Evolutionary conservation across 2,888 invertebrate species (phyloP).

Genomic region (Theristus sp.): DNA sequence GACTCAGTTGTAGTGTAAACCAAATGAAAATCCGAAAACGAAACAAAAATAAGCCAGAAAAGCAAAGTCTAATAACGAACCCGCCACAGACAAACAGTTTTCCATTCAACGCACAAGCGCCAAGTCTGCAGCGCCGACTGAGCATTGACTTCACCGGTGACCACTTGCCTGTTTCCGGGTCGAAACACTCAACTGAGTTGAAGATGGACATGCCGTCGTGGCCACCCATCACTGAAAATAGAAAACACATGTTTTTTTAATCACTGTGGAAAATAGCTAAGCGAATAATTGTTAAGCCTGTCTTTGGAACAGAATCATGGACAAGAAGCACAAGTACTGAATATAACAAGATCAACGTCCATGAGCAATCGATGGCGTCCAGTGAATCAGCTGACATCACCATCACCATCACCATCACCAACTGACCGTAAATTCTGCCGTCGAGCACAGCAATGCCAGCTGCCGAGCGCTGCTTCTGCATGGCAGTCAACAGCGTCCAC

Average conservation of each 20-base stretch:
- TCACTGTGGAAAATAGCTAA: too few species aligned
- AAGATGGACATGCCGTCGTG: constrained; percentile 60
- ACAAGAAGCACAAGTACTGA: not conserved
- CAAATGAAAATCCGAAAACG: too few species aligned
- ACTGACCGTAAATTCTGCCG: constrained; percentile 30
- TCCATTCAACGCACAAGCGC: constrained; percentile 58
- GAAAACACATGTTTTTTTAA: too few species aligned
- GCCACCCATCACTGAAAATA: constrained; percentile 44
- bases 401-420: not conserved
- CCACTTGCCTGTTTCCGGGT: constrained; percentile 54
- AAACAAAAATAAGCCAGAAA: too few species aligned
- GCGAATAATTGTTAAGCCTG: constrained; percentile 26
- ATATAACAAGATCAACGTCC: not conserved
- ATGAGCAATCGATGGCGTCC: not conserved
- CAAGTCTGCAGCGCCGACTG: constrained; percentile 58
- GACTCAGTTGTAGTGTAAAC: too few species aligned
- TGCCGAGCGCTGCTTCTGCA: constrained; percentile 35
- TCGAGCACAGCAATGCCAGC: constrained; percentile 34
- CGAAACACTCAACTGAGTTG: constrained; percentile 51
- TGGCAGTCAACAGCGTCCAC: constrained; percentile 31
- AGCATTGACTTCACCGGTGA: constrained; percentile 55
- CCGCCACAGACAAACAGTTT: constrained; percentile 62
- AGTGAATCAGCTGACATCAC: not conserved
- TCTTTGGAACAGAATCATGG: constrained; percentile 15
- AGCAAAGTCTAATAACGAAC: too few species aligned